Conservation (phyloP, 2,797 vertebrate species). For the Acanthurus leucopareius region DNA sequence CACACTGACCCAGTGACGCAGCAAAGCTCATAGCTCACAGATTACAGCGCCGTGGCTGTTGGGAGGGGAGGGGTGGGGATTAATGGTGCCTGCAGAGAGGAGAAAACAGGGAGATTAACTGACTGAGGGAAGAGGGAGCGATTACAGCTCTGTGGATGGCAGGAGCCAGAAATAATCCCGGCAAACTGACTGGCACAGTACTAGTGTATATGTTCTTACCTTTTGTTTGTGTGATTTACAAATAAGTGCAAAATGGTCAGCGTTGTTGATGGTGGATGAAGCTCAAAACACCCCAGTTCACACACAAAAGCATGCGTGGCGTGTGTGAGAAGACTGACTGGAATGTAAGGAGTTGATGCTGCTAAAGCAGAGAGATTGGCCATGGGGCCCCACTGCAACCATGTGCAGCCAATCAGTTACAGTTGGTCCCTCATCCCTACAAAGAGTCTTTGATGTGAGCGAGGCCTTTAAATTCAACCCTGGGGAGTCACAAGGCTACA, state of each 20-base stretch:
- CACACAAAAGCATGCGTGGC: not conserved
- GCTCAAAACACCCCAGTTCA: not conserved
- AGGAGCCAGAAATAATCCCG: conserved; percentile 77
- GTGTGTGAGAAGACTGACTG: conserved; percentile 30
- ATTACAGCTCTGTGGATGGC: conserved; percentile 71
- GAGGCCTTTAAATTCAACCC: conserved; percentile 76
- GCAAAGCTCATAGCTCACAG: conserved; percentile 73
- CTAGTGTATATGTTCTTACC: conserved; percentile 2
- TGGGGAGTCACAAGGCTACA: conserved; percentile 75
- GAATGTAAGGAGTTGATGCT: conserved; percentile 51
- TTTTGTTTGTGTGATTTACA: conserved; percentile 16
- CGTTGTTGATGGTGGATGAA: not conserved
- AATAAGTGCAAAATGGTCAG: conserved; percentile 4
- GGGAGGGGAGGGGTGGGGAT: conserved; percentile 58
- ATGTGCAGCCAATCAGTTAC: conserved; percentile 84
- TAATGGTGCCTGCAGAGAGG: conserved; percentile 69
- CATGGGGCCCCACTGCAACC: conserved; percentile 67
- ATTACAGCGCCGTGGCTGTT: conserved; percentile 61
- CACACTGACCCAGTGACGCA: conserved; percentile 82
- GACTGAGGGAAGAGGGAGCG: conserved; percentile 56
- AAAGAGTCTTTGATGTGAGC: conserved; percentile 83
- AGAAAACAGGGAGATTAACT: conserved; percentile 83
- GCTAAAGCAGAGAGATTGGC: conserved; percentile 46
- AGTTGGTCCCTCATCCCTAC: conserved; percentile 75
- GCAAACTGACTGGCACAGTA: conserved; percentile 45